Evolutionary conservation across 2,888 invertebrate species (phyloP), one percentile per base, ranked within the genome.

Genomic region (Leucophenga maculata): DNA sequence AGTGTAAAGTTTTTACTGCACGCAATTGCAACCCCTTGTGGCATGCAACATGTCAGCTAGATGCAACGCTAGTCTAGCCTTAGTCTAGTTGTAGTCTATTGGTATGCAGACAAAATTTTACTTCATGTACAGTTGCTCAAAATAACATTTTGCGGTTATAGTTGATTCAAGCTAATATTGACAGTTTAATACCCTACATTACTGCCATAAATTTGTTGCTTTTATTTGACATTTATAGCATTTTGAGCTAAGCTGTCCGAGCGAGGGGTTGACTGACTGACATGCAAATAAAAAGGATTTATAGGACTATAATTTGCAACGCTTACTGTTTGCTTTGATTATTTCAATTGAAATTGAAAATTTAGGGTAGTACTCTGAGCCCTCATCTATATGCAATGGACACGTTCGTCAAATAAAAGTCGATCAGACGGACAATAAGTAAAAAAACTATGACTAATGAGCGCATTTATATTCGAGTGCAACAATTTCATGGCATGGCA

Each of bases 151-250:
- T 48, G 20, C 22, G 31, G 44, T 31, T 22, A n/a, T 14, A 60
- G 59, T 6, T 4, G 9, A 78, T n/a, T 50, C 16, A 26, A 26
- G n/a, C 26, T 16, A 50, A 1, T 79, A 77, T 79, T 78, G 82
- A 82, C 80, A 80, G 82, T 82, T 80, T 80, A 79, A 79, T 75
- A 76, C 46, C 39, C 3, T 6, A 18, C 8, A 54, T 6, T 70
- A 70, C 68, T 69, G 75, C 64, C 77, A 76, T 83, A 79, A 83
- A 82, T 69, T 79, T 78, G 77, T 75, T 78, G 78, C 77, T 74
- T 84, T 85, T 85, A 85, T 85, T 83, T 83, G 85, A 85, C 83
- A 81, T 78, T 79, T 83, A 79, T 78, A 78, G 77, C 79, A 64
- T 77, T 73, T 73, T 77, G 78, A 82, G 79, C 79, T 81, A 76